phyloP scores from a whole-genome alignment of 2,888 invertebrate genomes.

The Acanthosepion pharaonis region DNA sequence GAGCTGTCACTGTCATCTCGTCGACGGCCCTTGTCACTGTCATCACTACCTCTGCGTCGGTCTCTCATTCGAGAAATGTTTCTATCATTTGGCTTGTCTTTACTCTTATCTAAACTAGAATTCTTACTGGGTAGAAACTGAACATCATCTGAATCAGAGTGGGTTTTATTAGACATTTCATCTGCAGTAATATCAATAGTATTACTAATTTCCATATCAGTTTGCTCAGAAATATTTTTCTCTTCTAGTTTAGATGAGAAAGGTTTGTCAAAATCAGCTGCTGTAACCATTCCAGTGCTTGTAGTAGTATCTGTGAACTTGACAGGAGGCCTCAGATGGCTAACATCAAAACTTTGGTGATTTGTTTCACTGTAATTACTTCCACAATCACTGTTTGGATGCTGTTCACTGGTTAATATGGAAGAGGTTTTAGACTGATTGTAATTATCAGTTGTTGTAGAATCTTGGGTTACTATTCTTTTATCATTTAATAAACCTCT shows the following conservation, averaged over 20 bases:
- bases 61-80: not conserved
- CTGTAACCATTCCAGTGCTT: not conserved
- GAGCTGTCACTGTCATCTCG: slow-evolving; percentile 34
- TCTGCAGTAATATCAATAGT: not conserved
- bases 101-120: not conserved
- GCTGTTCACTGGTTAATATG: not conserved
- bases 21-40: not conserved
- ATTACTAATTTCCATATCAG: not conserved
- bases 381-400: not conserved
- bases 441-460: not conserved
- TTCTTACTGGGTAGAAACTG: not conserved
- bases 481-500: not conserved
- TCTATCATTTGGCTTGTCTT: slow-evolving; percentile 36
- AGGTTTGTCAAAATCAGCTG: slow-evolving; percentile 21
- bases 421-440: not conserved
- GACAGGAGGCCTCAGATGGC: not conserved
- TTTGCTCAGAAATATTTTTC: not conserved
- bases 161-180: not conserved
- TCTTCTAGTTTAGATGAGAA: not conserved
- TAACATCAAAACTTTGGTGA: not conserved
- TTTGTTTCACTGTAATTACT: not conserved
- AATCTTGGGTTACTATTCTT: not conserved
- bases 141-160: not conserved
- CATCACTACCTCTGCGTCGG: slow-evolving; percentile 21
- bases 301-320: not conserved